Conservation (phyloP, 2,797 vertebrate genomes). For the Manis pentadactyla region DNA sequence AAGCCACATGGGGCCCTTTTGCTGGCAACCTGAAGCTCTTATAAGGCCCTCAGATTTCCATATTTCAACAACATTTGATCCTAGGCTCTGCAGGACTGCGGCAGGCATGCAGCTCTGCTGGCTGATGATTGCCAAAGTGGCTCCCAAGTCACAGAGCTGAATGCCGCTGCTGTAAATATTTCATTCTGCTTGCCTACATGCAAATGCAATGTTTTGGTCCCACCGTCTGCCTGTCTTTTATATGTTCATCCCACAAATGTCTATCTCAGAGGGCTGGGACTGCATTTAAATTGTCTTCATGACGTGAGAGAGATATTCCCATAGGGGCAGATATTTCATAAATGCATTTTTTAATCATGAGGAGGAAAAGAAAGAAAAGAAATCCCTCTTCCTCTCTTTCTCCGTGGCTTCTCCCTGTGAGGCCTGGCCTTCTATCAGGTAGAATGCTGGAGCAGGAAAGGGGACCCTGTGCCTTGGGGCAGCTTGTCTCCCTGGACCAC, state of each 20-base stretch:
- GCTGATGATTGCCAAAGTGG: constrained; percentile 55
- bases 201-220: constrained; percentile 34
- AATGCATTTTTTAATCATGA: not conserved
- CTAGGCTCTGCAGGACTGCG: not conserved
- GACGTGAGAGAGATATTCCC: not conserved
- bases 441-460: not conserved
- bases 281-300: constrained; percentile 24
- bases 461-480: not conserved
- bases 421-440: not conserved
- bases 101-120: not conserved
- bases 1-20: not conserved
- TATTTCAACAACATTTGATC: not conserved
- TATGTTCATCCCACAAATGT: not conserved
- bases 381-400: not conserved
- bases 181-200: constrained; percentile 27
- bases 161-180: not conserved
- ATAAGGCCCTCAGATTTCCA: not conserved
- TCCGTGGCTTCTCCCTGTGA: not conserved
- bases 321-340: constrained; percentile 20
- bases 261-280: not conserved
- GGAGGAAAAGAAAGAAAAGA: not conserved
- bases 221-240: constrained; percentile 1
- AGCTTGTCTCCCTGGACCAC: not conserved
- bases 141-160: constrained; percentile 24
- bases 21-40: not conserved